Evolutionary conservation across 2,113 vertebrate species (phyloP).

Genomic region (Paedocypris sp.): DNA sequence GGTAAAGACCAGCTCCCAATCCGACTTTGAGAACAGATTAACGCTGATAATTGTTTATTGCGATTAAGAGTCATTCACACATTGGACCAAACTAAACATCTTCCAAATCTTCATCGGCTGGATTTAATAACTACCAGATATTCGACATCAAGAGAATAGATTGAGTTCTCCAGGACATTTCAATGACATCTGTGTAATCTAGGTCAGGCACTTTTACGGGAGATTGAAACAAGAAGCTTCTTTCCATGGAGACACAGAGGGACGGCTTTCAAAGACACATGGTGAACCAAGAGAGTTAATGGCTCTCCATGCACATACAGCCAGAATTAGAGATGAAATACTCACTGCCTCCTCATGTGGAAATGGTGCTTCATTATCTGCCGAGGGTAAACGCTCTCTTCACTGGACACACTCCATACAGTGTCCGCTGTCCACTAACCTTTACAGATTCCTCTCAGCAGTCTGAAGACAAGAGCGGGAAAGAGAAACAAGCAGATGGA

Average conservation of each 20-base stretch:
- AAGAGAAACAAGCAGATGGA: constrained; percentile 2
- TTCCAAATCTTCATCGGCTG: too few relatives aligned
- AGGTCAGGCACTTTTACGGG: constrained; percentile 15
- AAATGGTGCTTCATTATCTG: constrained; percentile 31
- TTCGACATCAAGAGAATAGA: too few relatives aligned
- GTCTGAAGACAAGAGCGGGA: constrained; percentile 11
- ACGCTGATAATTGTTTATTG: too few relatives aligned
- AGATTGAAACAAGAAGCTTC: constrained; percentile 14
- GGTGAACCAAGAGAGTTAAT: constrained; percentile 2
- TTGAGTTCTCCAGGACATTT: constrained; percentile 3
- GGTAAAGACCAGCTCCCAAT: too few relatives aligned
- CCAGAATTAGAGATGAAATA: constrained; percentile 16
- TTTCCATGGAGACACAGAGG: constrained; percentile 4
- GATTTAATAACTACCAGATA: too few relatives aligned
- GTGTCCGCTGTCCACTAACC: constrained; percentile 9
- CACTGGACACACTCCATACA: constrained; percentile 16
- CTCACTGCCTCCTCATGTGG: constrained; percentile 36
- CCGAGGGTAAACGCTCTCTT: constrained; percentile 17
- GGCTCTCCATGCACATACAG: background rate
- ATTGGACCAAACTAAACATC: too few relatives aligned
- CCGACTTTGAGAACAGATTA: too few relatives aligned
- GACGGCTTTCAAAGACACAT: constrained; percentile 14
- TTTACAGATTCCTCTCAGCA: constrained; percentile 8
- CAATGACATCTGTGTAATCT: constrained; percentile 23
- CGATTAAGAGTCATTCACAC: too few relatives aligned